A percentile compares a stretch with the other conserved stretches of the same genome.
These are phyloP conservation scores for Numenius phaeopus DNA, from an alignment of 2,797 vertebrate genomes.

Conservation along the genomic window DNA sequence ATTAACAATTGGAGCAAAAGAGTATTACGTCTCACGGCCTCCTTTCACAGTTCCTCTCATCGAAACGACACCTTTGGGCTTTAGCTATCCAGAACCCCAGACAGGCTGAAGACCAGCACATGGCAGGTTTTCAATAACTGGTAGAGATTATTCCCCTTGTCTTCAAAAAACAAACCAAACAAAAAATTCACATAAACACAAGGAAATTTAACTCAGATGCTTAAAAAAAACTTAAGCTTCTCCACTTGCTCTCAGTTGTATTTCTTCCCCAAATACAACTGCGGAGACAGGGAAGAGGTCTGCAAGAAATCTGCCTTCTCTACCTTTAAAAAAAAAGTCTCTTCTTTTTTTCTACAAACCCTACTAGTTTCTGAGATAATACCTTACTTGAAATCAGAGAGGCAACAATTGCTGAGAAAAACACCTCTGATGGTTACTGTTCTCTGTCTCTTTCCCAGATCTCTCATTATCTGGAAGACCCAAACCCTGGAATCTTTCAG, in stretches of 20 bases:
- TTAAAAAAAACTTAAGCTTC: background rate
- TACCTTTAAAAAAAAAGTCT: background rate
- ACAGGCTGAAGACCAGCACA: background rate
- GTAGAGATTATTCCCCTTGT: background rate
- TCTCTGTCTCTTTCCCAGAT: background rate
- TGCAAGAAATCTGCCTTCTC: background rate
- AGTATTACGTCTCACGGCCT: background rate
- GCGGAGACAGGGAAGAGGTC: background rate
- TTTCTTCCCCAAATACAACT: background rate
- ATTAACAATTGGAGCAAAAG: background rate
- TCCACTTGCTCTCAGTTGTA: background rate
- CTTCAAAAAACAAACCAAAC: background rate
- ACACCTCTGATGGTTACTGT: background rate
- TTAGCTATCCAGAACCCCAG: background rate
- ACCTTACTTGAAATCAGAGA: background rate
- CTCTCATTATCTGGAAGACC: background rate
- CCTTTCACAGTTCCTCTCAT: background rate
- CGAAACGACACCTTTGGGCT: background rate
- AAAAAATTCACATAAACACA: background rate
- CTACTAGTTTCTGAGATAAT: background rate
- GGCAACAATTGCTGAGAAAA: background rate
- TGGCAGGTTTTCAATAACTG: background rate
- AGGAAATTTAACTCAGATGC: background rate
- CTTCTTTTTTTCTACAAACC: background rate
- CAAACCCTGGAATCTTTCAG: background rate